phyloP scores from a whole-genome alignment of 2,888 invertebrate species.

The Conops quadrifasciatus region DNA sequence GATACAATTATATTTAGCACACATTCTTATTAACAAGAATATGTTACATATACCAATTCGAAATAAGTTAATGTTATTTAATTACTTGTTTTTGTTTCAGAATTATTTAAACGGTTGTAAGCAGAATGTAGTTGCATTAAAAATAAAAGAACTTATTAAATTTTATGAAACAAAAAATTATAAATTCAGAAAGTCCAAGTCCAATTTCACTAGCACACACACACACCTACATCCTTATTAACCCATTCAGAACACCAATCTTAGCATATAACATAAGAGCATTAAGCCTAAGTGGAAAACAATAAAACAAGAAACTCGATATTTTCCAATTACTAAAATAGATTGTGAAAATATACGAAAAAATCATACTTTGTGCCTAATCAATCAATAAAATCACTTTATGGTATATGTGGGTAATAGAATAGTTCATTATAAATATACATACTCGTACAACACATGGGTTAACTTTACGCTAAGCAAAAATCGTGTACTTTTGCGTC shows the following conservation, averaged over 20 bases:
- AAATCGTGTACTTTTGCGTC: not conserved
- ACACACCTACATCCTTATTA: constrained; percentile 30
- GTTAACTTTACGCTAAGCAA: not conserved
- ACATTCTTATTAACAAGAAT: not conserved
- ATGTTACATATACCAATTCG: not conserved
- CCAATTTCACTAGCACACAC: constrained; percentile 24
- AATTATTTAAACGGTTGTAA: too few species aligned
- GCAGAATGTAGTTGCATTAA: not conserved
- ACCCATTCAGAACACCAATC: constrained; percentile 19
- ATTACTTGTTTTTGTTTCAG: too few species aligned
- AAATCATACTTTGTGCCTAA: constrained; percentile 62
- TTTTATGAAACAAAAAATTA: too few species aligned
- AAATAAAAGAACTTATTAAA: not conserved
- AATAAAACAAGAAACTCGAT: constrained; percentile 7
- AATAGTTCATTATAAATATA: constrained; percentile 21
- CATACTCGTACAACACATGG: constrained; percentile 9
- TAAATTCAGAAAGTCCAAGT: not conserved
- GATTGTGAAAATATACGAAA: constrained; percentile 37
- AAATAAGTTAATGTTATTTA: not conserved
- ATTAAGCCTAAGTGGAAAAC: constrained; percentile 27
- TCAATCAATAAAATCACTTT: constrained; percentile 51
- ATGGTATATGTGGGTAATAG: not conserved
- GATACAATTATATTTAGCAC: not conserved
- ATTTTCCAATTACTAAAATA: constrained; percentile 36
- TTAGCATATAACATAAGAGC: constrained; percentile 1